Percentiles rank a stretch among this genome's conserved stretches.
Evolutionary conservation across 2,797 vertebrate species (phyloP).

Genomic region (Lacerta bilineata): DNA sequence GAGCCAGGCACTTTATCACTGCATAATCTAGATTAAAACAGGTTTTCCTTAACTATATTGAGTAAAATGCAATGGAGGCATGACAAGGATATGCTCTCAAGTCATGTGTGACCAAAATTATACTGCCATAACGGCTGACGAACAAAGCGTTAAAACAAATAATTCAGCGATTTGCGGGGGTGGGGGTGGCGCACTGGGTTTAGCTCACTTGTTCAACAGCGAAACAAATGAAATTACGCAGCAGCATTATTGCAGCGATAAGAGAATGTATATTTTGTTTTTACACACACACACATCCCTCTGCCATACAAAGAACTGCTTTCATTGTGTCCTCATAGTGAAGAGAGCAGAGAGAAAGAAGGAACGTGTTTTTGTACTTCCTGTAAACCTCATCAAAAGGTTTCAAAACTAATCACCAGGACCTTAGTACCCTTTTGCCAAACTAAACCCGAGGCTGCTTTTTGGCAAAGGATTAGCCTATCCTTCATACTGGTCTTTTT

Average conservation of each 20-base stretch:
- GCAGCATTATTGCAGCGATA: conserved; percentile 13
- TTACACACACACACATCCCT: not conserved
- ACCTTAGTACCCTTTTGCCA: conserved; percentile 5
- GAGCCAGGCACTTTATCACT: not conserved
- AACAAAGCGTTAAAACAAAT: conserved; percentile 27
- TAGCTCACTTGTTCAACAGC: conserved; percentile 38
- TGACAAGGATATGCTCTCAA: conserved; percentile 8
- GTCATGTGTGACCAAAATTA: conserved; percentile 23
- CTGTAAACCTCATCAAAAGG: not conserved
- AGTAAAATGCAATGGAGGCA: conserved; percentile 45
- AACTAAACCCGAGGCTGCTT: not conserved
- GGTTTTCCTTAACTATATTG: conserved; percentile 18
- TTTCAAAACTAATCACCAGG: conserved; percentile 27
- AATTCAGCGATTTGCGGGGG: too few species aligned
- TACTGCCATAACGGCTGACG: conserved; percentile 25
- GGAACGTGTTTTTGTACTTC: not conserved
- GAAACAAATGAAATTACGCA: conserved; percentile 16
- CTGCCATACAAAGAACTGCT: not conserved
- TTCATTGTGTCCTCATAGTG: not conserved
- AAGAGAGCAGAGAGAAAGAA: not conserved
- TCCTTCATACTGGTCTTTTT: not conserved
- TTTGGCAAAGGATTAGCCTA: conserved; percentile 6
- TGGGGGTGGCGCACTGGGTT: not conserved
- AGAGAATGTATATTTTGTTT: conserved; percentile 27
- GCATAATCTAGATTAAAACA: conserved; percentile 45